Evolutionary conservation across 2,797 vertebrate species (phyloP).

Genomic region (Anabas testudineus): DNA sequence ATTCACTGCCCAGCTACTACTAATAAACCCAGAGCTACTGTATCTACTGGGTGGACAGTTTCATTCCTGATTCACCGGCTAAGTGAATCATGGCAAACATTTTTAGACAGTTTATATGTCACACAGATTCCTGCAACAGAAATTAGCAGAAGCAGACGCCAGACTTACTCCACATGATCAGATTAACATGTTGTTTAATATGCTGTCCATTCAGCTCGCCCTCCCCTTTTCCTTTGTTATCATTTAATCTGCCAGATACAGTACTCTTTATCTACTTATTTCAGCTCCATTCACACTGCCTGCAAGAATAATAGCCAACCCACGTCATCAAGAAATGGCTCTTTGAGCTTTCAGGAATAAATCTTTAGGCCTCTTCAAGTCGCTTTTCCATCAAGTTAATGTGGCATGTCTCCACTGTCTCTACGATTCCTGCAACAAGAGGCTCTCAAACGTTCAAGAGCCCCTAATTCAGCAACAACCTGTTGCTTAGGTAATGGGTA

Average conservation of each 20-base stretch:
- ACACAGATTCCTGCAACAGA: slow-evolving; percentile 1
- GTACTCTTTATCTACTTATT: too few species aligned
- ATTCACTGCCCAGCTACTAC: neutral
- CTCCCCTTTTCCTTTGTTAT: too few species aligned
- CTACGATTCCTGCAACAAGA: slow-evolving; percentile 38
- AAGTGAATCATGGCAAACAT: slow-evolving; percentile 20
- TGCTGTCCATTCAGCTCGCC: too few species aligned
- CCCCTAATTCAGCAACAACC: slow-evolving; percentile 42
- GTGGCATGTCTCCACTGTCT: slow-evolving; percentile 20
- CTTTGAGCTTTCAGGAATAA: slow-evolving; percentile 14
- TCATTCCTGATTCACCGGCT: slow-evolving; percentile 21
- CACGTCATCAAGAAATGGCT: neutral
- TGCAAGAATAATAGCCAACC: neutral
- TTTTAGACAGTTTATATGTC: neutral
- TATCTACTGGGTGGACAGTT: neutral
- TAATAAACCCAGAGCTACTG: neutral
- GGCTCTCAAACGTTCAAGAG: slow-evolving; percentile 29
- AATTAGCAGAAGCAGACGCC: neutral
- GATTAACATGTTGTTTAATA: slow-evolving; percentile 9
- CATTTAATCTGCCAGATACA: too few species aligned
- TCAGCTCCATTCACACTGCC: neutral
- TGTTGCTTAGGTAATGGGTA: slow-evolving; percentile 55
- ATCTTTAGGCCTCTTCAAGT: slow-evolving; percentile 3
- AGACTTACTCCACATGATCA: neutral
- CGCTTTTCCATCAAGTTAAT: slow-evolving; percentile 3